These are phyloP conservation scores for Amblyornis subalaris DNA, from an alignment of 2,113 vertebrate species.

Conservation along the genomic window DNA sequence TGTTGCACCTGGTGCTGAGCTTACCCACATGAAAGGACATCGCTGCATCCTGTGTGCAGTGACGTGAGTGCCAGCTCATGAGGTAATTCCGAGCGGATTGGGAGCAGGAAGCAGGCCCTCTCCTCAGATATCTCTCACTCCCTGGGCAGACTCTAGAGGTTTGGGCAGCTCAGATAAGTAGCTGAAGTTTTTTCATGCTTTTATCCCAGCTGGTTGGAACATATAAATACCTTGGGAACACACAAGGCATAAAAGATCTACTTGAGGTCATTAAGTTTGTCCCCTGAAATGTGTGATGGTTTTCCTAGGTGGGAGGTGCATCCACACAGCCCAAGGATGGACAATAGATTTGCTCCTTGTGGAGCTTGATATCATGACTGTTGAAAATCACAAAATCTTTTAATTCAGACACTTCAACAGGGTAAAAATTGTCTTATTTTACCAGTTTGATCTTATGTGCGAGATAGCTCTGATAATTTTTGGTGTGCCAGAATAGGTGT, in stretches of 20 bases:
- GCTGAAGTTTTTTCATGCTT: neutral
- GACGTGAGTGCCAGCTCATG: neutral
- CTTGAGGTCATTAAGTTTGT: neutral
- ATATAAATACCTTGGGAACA: neutral
- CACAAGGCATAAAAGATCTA: neutral
- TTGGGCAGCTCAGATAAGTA: neutral
- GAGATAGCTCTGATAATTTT: neutral
- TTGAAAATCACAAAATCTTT: neutral
- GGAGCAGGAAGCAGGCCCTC: neutral
- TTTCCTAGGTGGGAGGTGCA: neutral
- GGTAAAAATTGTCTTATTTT: neutral
- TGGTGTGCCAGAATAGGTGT: neutral
- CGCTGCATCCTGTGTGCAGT: neutral
- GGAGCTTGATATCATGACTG: neutral
- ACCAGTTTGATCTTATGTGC: neutral
- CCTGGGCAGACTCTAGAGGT: neutral
- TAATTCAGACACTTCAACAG: neutral
- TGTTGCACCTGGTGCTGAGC: constrained; percentile 1
- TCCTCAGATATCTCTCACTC: neutral
- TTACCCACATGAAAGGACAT: neutral
- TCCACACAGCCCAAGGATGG: neutral
- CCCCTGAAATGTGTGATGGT: neutral
- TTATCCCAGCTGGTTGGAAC: neutral
- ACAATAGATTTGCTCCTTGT: neutral
- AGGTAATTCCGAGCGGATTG: neutral